Base-by-base conservation (phyloP, 53 echinoderm and acorn worm species). In the Holothuria scabra region DNA sequence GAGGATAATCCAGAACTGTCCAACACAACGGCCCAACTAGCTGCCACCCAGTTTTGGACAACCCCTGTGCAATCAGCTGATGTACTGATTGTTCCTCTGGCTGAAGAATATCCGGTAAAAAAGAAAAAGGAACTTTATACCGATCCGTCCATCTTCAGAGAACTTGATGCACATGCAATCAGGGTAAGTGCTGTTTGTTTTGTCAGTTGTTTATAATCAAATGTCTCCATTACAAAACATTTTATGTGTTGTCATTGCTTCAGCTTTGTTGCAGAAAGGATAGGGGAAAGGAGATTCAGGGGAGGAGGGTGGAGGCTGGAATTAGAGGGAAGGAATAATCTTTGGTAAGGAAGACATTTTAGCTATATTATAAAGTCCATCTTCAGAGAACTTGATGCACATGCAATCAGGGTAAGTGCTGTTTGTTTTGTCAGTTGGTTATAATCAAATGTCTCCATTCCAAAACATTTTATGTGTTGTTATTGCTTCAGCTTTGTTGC, bases 321-420 rank as follows among this genome's bases (percentile, higher is more conserved):
- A 10, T 8, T 41, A 5, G 41, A 10, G 41, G 7, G 0, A 41
- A 41, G 41, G 94, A 97, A 28, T 94, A 97, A 67, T 97, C 92
- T 56, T 94, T 94, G 8, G 91, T 94, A 4, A 92, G 90, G 80
- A 90, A 75, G 58, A 97, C 92, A 82, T 56, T 66, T 10, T 89
- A 97, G 58, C 85, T 97, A 9, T 97, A 94, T 89, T 94, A 94
- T 21, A 92, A 97, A 94, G 14, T 84, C 90, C 30, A 97, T 97
- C 85, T 97, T 97, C 86, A 92, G 94, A 64, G 76, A 84, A 7
- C 22, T 94, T 12, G 97, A 97, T 85, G 88, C 97, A 23, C 97
- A 97, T 57, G 97, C 92, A 4, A 92, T 97, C 1, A 90, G 84
- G 91, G 97, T 97, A 84, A 23, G 79, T 78, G 23, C 1, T 41